A percentile compares a stretch with the other conserved stretches of the same genome.
These are phyloP conservation scores for Perca flavescens DNA, from an alignment of 2,113 vertebrate species.

Conservation along the genomic window DNA sequence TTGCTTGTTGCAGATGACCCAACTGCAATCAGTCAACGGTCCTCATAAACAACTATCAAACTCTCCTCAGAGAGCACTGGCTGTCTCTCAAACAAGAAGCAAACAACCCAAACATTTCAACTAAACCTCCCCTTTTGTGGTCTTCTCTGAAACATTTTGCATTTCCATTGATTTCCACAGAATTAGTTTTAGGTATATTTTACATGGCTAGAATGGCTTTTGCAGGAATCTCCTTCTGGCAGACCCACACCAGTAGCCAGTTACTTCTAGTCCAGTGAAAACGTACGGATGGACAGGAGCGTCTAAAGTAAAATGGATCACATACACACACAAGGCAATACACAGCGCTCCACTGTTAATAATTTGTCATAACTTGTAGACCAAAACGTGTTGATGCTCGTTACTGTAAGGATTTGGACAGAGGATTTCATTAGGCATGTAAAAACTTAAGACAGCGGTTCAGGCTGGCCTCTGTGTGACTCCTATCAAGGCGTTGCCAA, in stretches of 20 bases:
- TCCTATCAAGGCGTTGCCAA: constrained; percentile 17
- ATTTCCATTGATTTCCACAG: not conserved
- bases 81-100: not conserved
- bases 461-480: not conserved
- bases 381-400: constrained; percentile 25
- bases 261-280: not conserved
- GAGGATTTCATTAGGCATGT: not conserved
- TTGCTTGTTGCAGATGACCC: not conserved
- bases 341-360: not conserved
- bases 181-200: not conserved
- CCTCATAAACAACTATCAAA: constrained; percentile 8
- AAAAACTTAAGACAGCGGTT: constrained; percentile 1
- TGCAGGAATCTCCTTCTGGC: not conserved
- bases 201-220: not conserved
- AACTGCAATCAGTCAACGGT: not conserved
- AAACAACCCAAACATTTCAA: not conserved
- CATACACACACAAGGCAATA: not conserved
- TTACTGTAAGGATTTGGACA: not conserved
- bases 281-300: not conserved
- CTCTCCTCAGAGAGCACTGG: not conserved
- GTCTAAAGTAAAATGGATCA: not conserved
- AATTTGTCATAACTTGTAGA: constrained; percentile 21
- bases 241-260: constrained; percentile 3
- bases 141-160: not conserved
- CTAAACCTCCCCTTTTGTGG: not conserved